Evolutionary conservation across 2,113 vertebrate genomes (phyloP), one percentile per base, ranked within the genome.

Genomic region (Menura novaehollandiae): DNA sequence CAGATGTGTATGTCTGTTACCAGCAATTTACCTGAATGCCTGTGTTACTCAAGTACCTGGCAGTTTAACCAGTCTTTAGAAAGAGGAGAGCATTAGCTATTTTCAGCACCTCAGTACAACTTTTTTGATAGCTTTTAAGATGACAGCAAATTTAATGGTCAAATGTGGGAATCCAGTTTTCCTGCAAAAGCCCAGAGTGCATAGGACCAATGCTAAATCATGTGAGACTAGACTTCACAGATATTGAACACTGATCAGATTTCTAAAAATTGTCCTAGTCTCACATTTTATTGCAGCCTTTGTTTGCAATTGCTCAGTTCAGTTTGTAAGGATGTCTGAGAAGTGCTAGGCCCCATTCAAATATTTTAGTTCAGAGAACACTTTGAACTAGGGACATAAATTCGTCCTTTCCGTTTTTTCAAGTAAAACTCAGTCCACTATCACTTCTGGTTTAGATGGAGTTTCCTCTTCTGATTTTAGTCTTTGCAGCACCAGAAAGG

Each of bases 181-280:
- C 17, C 43, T 60, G 18, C 28, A 79, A 75, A 83, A 93, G 30
- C 21, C n/a, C 30, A 27, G 63, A 26, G 17, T n/a, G 12, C 24
- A 28, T 10, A 76, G n/a, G 33, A 53, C 9, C 33, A 39, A n/a
- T 37, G 16, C n/a, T 41, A 73, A 85, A 68, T 53, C 8, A 30
- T 68, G 11, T 77, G 41, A 92, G 23, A 39, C 14, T 30, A 59
- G 33, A 44, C 43, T 62, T 72, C 53, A 64, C 9, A 8, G n/a
- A 41, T 35, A 28, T n/a, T 56, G 39, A 79, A 53, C 1, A 0
- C 2, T 1, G 0, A 43, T 30, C 8, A 52, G 13, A n/a, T 55
- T 68, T 68, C 20, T 3, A 6, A 8, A 59, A 74, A 49, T 56
- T 32, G 59, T 35, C 20, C 0, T 5, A 43, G 32, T 35, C 47